Evolutionary conservation across 2,888 invertebrate genomes (phyloP), one percentile per base, ranked within the genome.

Genomic region (Brachyptera putata): DNA sequence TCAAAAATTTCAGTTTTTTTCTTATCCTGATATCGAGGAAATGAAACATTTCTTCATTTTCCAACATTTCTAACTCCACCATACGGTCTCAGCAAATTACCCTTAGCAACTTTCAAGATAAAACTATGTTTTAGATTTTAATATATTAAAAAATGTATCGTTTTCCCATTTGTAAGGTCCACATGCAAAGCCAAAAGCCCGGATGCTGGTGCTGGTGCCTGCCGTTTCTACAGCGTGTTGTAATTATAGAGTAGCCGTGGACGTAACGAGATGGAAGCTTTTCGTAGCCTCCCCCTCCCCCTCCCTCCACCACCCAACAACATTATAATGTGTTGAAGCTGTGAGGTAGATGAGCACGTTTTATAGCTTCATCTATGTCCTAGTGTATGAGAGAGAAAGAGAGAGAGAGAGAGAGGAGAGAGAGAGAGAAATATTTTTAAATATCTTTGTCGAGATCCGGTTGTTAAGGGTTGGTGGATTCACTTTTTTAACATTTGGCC

Each of bases 241-340:
- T 46, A 46, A 46, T 46, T 46, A 46, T 46, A 21, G 21, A 43
- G 43, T 37, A 37, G 41, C 41, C 41, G 5, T 3, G 43, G 46
- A 21, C 46, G 46, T 46, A 46, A 46, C 46, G 46, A 46, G 46
- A 46, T 41, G 41, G 41, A 18, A 41, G 41, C 41, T 18, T 41
- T 41, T 41, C 21, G 41, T 7, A 41, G 41, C 41, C 21, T 21
- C 41, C 41, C 41, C 41, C n/a, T n/a, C n/a, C n/a, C n/a, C n/a
- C n/a, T n/a, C n/a, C n/a, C n/a, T n/a, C n/a, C n/a, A n/a, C n/a
- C n/a, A n/a, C n/a, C n/a, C n/a, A 41, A 41, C 41, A n/a, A 41
- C 21, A 41, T 41, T 41, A 41, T 18, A 41, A 41, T 16, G 41
- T n/a, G 41, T 41, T 41, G 41, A 9, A 18, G 16, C 41, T 41